Evolutionary conservation across 2,888 invertebrate species (phyloP), one percentile per base, ranked within the genome.

Genomic region (Phania funesta): DNA sequence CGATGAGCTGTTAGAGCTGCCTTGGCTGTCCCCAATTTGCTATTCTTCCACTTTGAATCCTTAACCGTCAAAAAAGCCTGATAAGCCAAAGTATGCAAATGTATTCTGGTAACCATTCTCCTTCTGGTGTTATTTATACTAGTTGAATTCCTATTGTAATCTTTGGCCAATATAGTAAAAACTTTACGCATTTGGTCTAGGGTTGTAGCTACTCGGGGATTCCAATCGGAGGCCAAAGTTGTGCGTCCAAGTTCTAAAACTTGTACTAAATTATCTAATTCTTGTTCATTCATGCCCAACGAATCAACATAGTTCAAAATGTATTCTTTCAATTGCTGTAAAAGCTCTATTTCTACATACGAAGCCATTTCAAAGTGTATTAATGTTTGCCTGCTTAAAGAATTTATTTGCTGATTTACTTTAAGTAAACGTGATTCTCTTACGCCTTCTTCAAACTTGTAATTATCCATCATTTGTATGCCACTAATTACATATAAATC

Each of bases 281-380:
- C 97, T 90, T 97, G 96, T 88, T 97, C 97, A 87, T 97, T 97
- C 96, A 96, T 96, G 3, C 97, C 97, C 3, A 96, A 92, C 0
- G 96, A 96, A 88, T 97, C 96, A 0, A 95, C 93, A 87, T 93
- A 94, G 0, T 95, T 95, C 80, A 96, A 91, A 0, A 97, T 93
- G 85, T 93, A 92, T 4, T 94, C 92, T 0, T 93, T 92, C 0
- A 97, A 90, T 56, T 95, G 94, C 70, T 92, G 91, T 9, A 97
- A 89, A 9, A 96, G 91, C 52, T 93, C 92, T 67, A 94, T 92
- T 87, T 97, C 96, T 0, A 95, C 94, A 86, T 95, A 96, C 60
- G 96, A 96, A 4, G 96, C 97, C 95, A 97, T 95, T 90, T 97
- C 97, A 88, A 97, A 97, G 88, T 97, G 96, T 54, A 95, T 92